A percentile compares a stretch with the other conserved stretches of the same genome.
Conservation (phyloP, 2,113 vertebrate species). For the Sturnus vulgaris region DNA sequence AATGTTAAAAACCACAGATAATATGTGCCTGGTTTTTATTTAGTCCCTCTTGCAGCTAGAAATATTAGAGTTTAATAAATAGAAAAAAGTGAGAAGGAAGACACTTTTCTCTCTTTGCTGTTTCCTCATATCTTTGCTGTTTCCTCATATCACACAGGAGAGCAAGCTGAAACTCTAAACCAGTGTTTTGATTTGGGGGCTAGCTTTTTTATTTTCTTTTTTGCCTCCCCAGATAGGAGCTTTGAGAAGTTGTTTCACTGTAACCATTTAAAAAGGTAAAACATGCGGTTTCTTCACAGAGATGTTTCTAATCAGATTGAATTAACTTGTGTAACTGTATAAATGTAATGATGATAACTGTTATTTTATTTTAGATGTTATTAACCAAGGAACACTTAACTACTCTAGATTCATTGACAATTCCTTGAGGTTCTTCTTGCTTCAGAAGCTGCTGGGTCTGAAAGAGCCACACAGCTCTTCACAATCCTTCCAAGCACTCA, state of each 20-base stretch:
- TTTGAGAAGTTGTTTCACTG: constrained; percentile 59
- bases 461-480: not conserved
- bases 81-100: constrained; percentile 19
- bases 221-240: not conserved
- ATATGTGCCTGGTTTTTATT: constrained; percentile 36
- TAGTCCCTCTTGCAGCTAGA: constrained; percentile 40
- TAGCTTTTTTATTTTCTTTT: not conserved
- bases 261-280: constrained; percentile 68
- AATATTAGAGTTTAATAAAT: constrained; percentile 37
- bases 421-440: not conserved
- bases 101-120: not conserved
- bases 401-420: constrained; percentile 43
- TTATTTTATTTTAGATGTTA: constrained; percentile 66
- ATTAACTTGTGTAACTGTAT: constrained; percentile 60
- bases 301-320: constrained; percentile 69
- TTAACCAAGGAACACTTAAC: constrained; percentile 27
- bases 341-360: constrained; percentile 48
- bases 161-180: constrained; percentile 13
- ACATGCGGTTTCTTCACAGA: constrained; percentile 64
- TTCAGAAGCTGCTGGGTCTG: not conserved
- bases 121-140: constrained; percentile 6
- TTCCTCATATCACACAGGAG: constrained; percentile 8
- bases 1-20: constrained; percentile 43
- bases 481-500: not conserved
- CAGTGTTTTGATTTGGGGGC: constrained; percentile 61